Conservation (phyloP, 1,140 invertebrate genomes). For the Drosophila baimaii region DNA sequence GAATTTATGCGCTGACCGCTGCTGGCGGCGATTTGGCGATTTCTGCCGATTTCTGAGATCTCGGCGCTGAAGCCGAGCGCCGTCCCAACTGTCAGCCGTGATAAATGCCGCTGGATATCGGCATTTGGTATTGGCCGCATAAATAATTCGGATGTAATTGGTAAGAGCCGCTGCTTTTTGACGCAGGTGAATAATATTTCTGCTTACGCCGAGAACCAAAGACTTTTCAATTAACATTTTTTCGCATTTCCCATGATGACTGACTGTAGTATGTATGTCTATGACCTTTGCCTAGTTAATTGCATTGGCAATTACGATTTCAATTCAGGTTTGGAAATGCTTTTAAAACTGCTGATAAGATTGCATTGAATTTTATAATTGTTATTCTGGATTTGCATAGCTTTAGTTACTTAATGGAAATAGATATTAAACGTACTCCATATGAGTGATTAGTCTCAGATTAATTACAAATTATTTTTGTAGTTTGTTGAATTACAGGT, state of each 20-base stretch:
- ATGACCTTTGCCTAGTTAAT: constrained; percentile 30
- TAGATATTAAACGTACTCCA: not conserved
- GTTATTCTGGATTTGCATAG: constrained; percentile 25
- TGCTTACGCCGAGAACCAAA: constrained; percentile 11
- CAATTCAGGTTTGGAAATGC: constrained; percentile 16
- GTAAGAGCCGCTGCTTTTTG: constrained; percentile 34
- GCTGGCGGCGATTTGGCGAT: constrained; percentile 58
- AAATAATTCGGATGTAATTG: constrained; percentile 69
- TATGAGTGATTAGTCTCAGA: not conserved
- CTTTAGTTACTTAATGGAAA: constrained; percentile 13
- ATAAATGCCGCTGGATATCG: constrained; percentile 60
- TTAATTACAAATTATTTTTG: no score
- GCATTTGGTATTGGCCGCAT: constrained; percentile 56
- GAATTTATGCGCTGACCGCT: constrained; percentile 62
- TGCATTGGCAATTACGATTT: constrained; percentile 16
- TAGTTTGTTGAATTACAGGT: no score
- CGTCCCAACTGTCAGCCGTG: constrained; percentile 68
- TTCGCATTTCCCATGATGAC: constrained; percentile 30
- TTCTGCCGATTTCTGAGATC: constrained; percentile 18
- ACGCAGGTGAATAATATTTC: constrained; percentile 39
- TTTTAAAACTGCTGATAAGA: constrained; percentile 38
- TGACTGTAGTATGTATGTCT: no score
- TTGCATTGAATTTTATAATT: constrained; percentile 27
- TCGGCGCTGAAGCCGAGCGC: constrained; percentile 39
- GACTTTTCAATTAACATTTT: constrained; percentile 43